A percentile compares a stretch with the other conserved stretches of the same genome.
phyloP scores from a whole-genome alignment of 2,113 vertebrate genomes.

The Calyptomena viridis region DNA sequence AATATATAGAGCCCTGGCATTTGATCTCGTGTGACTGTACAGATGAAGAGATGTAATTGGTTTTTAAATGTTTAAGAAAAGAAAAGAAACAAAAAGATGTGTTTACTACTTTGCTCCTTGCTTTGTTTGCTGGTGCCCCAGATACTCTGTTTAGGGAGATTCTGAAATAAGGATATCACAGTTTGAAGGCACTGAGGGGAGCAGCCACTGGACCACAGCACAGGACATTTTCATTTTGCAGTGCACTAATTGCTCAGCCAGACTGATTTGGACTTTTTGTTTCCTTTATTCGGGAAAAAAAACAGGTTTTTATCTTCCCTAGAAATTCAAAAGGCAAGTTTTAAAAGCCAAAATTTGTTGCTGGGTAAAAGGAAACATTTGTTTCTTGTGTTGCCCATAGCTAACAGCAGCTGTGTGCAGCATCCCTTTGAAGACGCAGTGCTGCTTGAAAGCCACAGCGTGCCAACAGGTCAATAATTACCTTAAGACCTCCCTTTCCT shows the following conservation, averaged over 20 bases:
- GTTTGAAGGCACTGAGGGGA: not conserved
- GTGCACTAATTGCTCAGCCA: not conserved
- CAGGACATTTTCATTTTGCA: not conserved
- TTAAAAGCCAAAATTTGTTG: not conserved
- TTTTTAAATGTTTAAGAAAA: constrained; percentile 69
- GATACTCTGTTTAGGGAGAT: constrained; percentile 57
- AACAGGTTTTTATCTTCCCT: not conserved
- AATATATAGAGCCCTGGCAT: constrained; percentile 77
- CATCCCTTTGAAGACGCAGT: not conserved
- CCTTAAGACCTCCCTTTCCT: not conserved
- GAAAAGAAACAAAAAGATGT: constrained; percentile 55
- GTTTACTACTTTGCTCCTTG: constrained; percentile 66
- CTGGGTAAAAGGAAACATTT: not conserved
- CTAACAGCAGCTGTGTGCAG: not conserved
- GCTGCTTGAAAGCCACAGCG: not conserved
- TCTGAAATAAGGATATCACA: constrained; percentile 66
- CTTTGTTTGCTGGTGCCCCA: constrained; percentile 56
- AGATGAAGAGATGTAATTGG: constrained; percentile 76
- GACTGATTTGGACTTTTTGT: not conserved
- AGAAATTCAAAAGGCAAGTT: not conserved
- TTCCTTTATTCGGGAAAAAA: not conserved
- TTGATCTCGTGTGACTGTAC: constrained; percentile 79
- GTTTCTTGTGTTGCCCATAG: not conserved
- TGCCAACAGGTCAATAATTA: not conserved
- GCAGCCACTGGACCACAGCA: not conserved